These are phyloP conservation scores for Julus scanicus DNA, from an alignment of 2,888 invertebrate genomes.

Conservation along the genomic window DNA sequence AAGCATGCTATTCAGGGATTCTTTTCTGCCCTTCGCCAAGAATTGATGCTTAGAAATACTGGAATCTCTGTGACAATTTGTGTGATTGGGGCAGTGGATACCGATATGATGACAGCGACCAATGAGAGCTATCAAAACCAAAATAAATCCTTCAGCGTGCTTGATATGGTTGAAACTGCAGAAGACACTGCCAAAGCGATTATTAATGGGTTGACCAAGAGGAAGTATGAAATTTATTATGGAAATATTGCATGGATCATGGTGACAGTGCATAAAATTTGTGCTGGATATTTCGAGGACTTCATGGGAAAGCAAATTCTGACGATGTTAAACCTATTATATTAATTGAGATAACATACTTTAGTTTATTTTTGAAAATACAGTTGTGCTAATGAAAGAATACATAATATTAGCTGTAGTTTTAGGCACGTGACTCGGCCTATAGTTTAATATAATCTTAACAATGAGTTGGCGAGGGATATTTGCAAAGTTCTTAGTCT, in stretches of 20 bases:
- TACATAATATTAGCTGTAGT: no score
- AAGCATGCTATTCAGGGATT: background rate
- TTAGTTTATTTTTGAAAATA: no score
- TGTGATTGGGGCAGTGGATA: slow-evolving; percentile 18
- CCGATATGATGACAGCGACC: background rate
- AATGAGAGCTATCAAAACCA: background rate
- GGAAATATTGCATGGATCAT: background rate
- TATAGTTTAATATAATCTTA: no score
- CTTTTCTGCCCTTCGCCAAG: slow-evolving; percentile 27
- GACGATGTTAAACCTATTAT: background rate
- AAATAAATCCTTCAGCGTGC: background rate
- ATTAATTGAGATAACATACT: no score
- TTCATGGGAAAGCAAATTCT: background rate
- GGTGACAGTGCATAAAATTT: background rate
- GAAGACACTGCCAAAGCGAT: slow-evolving; percentile 44
- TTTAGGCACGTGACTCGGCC: no score
- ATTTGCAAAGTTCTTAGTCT: no score
- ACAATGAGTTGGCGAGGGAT: no score
- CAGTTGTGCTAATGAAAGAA: no score
- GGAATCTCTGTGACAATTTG: background rate
- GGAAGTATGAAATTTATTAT: slow-evolving; percentile 45
- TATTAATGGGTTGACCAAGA: background rate
- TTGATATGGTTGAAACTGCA: background rate
- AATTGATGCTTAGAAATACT: slow-evolving; percentile 16
- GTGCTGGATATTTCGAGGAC: background rate